Conservation (phyloP, 2,888 invertebrate species). For the Trachelus iudaicus region DNA sequence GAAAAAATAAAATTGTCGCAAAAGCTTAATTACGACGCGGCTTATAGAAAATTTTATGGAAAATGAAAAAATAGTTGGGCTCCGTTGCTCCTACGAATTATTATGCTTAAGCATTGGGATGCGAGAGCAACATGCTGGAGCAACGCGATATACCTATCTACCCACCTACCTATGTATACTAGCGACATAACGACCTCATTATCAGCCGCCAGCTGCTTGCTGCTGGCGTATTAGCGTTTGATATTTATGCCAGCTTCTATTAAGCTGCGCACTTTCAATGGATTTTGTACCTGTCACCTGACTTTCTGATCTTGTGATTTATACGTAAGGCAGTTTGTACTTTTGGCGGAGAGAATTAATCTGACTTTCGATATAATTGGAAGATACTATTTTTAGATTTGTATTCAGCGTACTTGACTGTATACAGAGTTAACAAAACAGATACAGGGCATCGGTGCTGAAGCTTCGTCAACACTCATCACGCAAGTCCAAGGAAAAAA, state of each 20-base stretch:
- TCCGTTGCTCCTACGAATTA: neutral
- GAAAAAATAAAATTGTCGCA: neutral
- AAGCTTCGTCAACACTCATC: no score
- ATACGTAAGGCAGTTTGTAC: neutral
- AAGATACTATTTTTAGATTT: neutral
- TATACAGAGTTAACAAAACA: neutral
- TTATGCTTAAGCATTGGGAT: neutral
- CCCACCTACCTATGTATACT: neutral
- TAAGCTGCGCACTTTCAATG: conserved; percentile 34
- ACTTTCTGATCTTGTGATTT: neutral
- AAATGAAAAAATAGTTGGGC: neutral
- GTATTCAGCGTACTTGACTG: neutral
- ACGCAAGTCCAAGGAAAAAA: neutral
- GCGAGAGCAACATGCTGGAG: neutral
- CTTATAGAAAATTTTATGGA: neutral
- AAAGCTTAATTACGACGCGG: neutral
- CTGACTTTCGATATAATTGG: neutral
- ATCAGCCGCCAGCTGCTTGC: conserved; percentile 50
- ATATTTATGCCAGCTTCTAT: conserved; percentile 55
- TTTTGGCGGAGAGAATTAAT: neutral
- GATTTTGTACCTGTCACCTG: neutral
- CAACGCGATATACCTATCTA: neutral
- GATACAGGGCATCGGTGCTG: neutral
- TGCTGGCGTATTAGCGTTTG: conserved; percentile 43
- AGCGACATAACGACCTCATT: conserved; percentile 56